phyloP scores from a whole-genome alignment of 1,140 invertebrate genomes.

The Drosophila neocordata region DNA sequence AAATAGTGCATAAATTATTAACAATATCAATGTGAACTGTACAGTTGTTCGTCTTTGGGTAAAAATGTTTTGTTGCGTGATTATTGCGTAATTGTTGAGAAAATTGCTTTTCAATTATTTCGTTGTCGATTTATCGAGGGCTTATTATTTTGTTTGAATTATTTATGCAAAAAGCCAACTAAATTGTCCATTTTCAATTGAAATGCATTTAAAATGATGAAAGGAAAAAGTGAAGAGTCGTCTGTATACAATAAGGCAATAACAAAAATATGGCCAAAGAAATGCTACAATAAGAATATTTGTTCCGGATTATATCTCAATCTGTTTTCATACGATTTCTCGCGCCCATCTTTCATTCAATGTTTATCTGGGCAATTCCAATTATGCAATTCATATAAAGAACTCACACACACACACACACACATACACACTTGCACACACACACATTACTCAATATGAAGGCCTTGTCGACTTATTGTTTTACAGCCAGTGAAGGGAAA shows the following conservation, averaged over 20 bases:
- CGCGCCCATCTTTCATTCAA: slow-evolving; percentile 7
- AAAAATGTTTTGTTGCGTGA: slow-evolving; percentile 24
- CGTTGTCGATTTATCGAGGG: slow-evolving; percentile 17
- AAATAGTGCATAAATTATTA: slow-evolving; percentile 54
- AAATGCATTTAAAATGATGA: slow-evolving; percentile 6
- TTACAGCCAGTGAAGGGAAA: slow-evolving; percentile 32
- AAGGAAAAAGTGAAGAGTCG: neutral
- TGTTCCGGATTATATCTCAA: slow-evolving; percentile 6
- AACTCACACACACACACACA: slow-evolving; percentile 22
- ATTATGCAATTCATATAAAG: slow-evolving; percentile 50
- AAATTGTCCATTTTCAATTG: slow-evolving; percentile 43
- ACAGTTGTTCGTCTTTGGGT: slow-evolving; percentile 17
- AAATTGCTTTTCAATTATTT: slow-evolving; percentile 52
- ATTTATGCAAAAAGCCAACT: slow-evolving; percentile 55
- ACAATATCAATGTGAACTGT: slow-evolving; percentile 24
- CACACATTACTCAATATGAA: slow-evolving; percentile 56
- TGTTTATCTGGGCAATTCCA: slow-evolving; percentile 28
- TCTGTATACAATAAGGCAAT: neutral
- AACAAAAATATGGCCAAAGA: neutral
- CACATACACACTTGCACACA: slow-evolving; percentile 36
- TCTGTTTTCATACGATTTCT: slow-evolving; percentile 31
- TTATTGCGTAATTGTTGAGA: slow-evolving; percentile 55
- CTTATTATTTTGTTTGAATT: slow-evolving; percentile 39
- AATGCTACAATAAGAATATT: slow-evolving; percentile 2
- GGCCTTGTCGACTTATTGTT: slow-evolving; percentile 57